phyloP scores from a whole-genome alignment of 2,797 vertebrate genomes.

The Onychomys leucogaster region DNA sequence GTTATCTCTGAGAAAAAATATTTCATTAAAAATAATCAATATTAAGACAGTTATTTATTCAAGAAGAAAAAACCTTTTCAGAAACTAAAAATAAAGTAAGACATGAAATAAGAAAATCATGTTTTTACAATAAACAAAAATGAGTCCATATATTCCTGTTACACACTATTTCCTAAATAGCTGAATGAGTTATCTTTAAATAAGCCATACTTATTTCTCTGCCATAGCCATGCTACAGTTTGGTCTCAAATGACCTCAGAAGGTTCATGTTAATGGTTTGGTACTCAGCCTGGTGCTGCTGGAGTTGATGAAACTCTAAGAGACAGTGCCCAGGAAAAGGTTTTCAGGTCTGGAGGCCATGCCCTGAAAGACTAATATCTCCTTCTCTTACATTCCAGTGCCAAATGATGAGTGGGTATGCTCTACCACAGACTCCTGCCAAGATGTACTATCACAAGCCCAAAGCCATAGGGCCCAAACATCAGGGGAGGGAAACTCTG shows the following conservation, averaged over 20 bases:
- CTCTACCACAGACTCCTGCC: too few relatives aligned
- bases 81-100: conserved; percentile 13
- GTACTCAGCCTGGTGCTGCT: background rate
- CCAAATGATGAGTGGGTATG: background rate
- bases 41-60: background rate
- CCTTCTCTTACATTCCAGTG: background rate
- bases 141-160: background rate
- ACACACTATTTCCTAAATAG: conserved; percentile 47
- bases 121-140: background rate
- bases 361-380: background rate
- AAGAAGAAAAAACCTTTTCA: conserved; percentile 19
- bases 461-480: background rate
- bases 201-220: background rate
- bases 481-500: background rate
- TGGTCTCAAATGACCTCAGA: background rate
- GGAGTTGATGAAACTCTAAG: background rate
- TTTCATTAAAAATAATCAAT: background rate
- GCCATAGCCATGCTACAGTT: background rate
- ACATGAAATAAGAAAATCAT: conserved; percentile 23
- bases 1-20: background rate
- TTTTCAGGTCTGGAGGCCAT: background rate
- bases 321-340: background rate
- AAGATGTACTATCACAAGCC: too few relatives aligned
- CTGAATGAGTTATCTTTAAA: conserved; percentile 32
- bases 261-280: background rate